Evolutionary conservation across 2,113 vertebrate species (phyloP), one percentile per base, ranked within the genome.

Genomic region (Sakesphorus luctuosus): DNA sequence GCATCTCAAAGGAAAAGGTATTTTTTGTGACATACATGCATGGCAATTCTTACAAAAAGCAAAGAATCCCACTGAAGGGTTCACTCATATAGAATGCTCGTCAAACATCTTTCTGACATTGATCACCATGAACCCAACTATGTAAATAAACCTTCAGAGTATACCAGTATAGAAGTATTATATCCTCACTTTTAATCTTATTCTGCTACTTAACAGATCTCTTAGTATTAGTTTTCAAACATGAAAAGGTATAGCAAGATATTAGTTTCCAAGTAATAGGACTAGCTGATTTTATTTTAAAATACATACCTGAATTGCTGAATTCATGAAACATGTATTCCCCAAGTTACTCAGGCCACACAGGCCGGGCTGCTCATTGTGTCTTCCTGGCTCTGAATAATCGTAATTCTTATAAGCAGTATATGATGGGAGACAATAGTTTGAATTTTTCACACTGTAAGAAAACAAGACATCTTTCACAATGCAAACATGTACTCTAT

Each of bases 301-400:
- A 96, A 90, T 84, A 97, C 97, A 36, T 99, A 99, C 99, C 99
- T 99, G 99, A 97, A 99, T 99, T 93, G 99, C 99, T 91, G 99
- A 99, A 97, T 99, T 99, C 99, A 99, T 99, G 98, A 99, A 99
- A 98, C 99, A 99, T 8, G 99, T 99, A 98, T 99, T 99, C 67
- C 99, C 99, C 98, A 99, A 98, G 97, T 99, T 99, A 97, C 99
- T 99, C 62, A 99, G 98, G 92, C 99, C 99, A 97, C 99, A 99
- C 21, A 99, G 98, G 90, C 99, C 99, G 19, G 98, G 98, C 79
- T 98, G 99, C 94, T 99, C 99, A 87, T 98, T 99, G 95, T 98
- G 99, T 96, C 99, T 98, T 98, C 98, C 98, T 98, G 99, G 99
- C 96, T 99, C 99, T 63, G 98, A 98, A 97, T 99, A 99, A 97